phyloP scores from a whole-genome alignment of 1,140 invertebrate species.

The Monomorium pharaonis region DNA sequence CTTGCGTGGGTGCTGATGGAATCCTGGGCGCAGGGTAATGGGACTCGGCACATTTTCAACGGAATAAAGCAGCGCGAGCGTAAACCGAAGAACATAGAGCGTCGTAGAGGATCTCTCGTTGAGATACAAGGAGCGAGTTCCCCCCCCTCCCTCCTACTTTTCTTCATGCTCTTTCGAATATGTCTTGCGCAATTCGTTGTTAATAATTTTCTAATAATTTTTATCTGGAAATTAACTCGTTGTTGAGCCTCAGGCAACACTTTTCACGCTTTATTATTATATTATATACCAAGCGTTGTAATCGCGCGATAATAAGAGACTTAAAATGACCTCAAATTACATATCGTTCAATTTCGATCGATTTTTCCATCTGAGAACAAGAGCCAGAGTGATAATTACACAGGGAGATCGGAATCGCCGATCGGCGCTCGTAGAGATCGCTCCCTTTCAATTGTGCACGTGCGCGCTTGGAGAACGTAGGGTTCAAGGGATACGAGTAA shows the following conservation, averaged over 20 bases:
- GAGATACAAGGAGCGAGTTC: neutral
- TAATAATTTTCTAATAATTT: neutral
- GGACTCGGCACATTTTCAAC: slow-evolving; percentile 21
- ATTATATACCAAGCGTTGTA: neutral
- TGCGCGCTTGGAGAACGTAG: neutral
- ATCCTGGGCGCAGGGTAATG: slow-evolving; percentile 58
- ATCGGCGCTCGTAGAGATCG: neutral
- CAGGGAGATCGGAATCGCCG: neutral
- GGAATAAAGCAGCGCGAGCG: slow-evolving; percentile 3
- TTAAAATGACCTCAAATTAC: neutral
- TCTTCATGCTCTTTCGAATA: neutral
- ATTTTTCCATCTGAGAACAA: neutral
- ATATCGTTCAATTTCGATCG: neutral
- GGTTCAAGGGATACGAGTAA: neutral
- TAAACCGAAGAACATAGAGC: neutral
- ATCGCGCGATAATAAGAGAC: too few species aligned
- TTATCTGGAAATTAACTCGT: neutral
- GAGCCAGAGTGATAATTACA: neutral
- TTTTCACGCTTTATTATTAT: neutral
- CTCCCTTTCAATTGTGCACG: neutral
- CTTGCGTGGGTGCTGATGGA: slow-evolving; percentile 65
- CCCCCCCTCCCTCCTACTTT: neutral
- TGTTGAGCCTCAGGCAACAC: neutral
- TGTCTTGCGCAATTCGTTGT: neutral
- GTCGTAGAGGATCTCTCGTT: too few species aligned